Evolutionary conservation across 2,797 vertebrate genomes (phyloP).

Genomic region (Molossus molossus): DNA sequence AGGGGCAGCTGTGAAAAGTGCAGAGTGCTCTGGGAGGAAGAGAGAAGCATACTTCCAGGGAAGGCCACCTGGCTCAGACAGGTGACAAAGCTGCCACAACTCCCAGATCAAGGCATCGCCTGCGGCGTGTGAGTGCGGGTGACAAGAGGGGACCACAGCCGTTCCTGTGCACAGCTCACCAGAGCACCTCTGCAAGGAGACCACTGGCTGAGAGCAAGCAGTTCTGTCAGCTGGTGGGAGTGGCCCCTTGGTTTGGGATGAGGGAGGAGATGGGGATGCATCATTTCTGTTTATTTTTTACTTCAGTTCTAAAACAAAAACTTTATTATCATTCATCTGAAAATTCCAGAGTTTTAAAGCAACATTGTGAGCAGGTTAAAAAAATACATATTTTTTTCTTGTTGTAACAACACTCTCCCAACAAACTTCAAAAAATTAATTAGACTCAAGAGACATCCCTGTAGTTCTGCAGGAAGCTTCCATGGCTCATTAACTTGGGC

Average conservation of each 20-base stretch:
- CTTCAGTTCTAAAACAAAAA: slow-evolving; percentile 61
- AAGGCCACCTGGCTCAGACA: background rate
- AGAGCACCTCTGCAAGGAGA: background rate
- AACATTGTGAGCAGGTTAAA: slow-evolving; percentile 47
- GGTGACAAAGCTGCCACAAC: background rate
- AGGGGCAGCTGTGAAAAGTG: background rate
- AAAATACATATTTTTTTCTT: slow-evolving; percentile 44
- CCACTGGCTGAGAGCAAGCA: background rate
- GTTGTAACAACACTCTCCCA: slow-evolving; percentile 29
- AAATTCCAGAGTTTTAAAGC: slow-evolving; percentile 70
- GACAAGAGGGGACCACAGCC: background rate
- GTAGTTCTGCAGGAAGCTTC: slow-evolving; percentile 28
- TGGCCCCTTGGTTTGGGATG: background rate
- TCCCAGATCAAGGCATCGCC: background rate
- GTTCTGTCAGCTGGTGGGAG: background rate
- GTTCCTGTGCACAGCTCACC: background rate
- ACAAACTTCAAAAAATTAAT: slow-evolving; percentile 76
- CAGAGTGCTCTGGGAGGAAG: background rate
- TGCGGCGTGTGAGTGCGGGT: background rate
- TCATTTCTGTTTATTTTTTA: background rate
- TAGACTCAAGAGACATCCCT: slow-evolving; percentile 65
- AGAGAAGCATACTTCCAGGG: background rate
- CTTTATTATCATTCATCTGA: slow-evolving; percentile 60
- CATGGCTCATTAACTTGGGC: slow-evolving; percentile 43
- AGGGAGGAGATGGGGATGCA: background rate